Percentiles rank a stretch among this genome's conserved stretches.
Conservation (phyloP, 2,113 vertebrate species). For the Cercocebus atys region DNA sequence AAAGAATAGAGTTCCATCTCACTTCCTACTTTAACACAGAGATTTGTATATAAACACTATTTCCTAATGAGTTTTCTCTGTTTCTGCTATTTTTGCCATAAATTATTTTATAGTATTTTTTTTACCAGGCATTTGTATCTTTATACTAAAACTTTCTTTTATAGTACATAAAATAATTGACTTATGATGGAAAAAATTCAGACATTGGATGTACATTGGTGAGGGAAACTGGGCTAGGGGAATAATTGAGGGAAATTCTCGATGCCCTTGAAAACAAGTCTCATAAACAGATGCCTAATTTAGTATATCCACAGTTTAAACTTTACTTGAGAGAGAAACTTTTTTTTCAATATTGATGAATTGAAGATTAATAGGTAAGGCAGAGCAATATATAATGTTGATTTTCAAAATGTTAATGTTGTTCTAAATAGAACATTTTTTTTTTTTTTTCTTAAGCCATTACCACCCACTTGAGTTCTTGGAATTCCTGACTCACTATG, state of each 20-base stretch:
- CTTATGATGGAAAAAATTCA: neutral
- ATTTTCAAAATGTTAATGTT: neutral
- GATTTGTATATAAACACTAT: neutral
- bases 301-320: neutral
- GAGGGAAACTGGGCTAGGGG: neutral
- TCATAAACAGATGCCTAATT: neutral
- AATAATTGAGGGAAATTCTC: neutral
- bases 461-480: neutral
- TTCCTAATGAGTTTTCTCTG: neutral
- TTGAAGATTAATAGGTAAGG: neutral
- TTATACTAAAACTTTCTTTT: neutral
- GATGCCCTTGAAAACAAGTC: neutral
- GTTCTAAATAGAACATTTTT: neutral
- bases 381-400: neutral
- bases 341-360: constrained; percentile 2
- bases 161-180: neutral
- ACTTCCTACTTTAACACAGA: neutral
- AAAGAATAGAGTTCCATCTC: neutral
- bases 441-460: constrained; percentile 4
- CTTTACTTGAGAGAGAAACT: neutral
- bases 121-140: neutral
- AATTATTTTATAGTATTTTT: neutral
- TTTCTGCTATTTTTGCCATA: neutral
- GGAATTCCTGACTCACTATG: constrained; percentile 32
- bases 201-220: neutral